phyloP scores from a whole-genome alignment of 1,140 invertebrate species.

The Pogonus chalceus region DNA sequence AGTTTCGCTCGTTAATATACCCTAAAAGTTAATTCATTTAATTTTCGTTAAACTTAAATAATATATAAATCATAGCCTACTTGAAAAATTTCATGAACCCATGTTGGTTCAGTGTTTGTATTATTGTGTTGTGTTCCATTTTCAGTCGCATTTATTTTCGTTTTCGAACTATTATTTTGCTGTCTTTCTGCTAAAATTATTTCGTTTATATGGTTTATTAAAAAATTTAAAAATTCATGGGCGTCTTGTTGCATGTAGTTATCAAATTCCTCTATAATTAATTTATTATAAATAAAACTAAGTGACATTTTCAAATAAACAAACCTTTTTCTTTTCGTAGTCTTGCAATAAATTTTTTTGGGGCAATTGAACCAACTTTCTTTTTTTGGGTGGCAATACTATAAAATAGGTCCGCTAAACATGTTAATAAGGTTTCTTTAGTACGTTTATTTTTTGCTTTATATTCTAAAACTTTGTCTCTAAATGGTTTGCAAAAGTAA shows the following conservation, averaged over 20 bases:
- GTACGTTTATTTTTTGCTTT: conserved; percentile 96
- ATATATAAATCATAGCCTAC: conserved; percentile 15
- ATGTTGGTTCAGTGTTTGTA: conserved; percentile 71
- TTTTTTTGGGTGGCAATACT: conserved; percentile 99
- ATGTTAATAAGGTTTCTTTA: conserved; percentile 95
- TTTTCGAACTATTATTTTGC: conserved; percentile 26
- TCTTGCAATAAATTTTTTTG: conserved; percentile 98
- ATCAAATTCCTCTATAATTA: conserved; percentile 84
- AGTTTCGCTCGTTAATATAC: conserved; percentile 97
- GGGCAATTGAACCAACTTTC: conserved; percentile 97
- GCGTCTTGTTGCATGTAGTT: conserved; percentile 99
- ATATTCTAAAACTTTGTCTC: conserved; percentile 97
- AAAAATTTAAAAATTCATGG: conserved; percentile 98
- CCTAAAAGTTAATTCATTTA: too few species aligned
- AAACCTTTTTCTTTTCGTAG: conserved; percentile 96
- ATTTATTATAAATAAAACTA: conserved; percentile 13
- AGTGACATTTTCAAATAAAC: background rate
- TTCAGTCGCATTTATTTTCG: conserved; percentile 40
- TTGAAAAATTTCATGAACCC: conserved; percentile 99
- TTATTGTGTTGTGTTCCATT: conserved; percentile 40
- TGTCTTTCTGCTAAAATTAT: conserved; percentile 42
- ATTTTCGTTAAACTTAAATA: too few species aligned
- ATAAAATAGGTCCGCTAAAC: conserved; percentile 96
- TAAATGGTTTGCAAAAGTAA: conserved; percentile 97
- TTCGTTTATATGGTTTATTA: conserved; percentile 94